Evolutionary conservation across 2,888 invertebrate genomes (phyloP), one percentile per base, ranked within the genome.

Genomic region (Steinernema carpocapsae): DNA sequence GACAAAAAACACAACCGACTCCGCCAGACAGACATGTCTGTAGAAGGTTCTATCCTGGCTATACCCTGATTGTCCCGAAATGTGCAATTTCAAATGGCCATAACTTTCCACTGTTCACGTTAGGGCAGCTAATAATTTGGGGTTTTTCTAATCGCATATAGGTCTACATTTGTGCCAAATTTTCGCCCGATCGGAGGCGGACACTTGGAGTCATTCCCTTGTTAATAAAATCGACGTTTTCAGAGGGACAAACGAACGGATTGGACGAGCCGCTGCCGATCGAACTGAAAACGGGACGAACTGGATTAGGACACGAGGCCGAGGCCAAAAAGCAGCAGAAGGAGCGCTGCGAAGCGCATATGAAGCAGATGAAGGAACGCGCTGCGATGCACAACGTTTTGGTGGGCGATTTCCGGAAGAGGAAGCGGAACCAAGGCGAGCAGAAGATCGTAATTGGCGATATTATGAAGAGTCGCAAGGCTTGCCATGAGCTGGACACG

Each of bases 401-500:
- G 70, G 37, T 59, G 52, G 81, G 79, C 10, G 86, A 85, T 52
- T 86, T 82, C 74, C 79, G 82, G 14, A 79, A 80, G 71, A 73
- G 84, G 46, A 79, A 82, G 70, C 78, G 81, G 19, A 43, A 76
- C 24, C 77, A 76, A 43, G 76, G 77, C 7, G 72, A 72, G 10
- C 70, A 74, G 17, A 82, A 79, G 72, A 76, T 76, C 51, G 56
- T 83, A 12, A 75, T 85, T 22, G 77, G 76, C n/a, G 86, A 86
- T 71, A 80, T 86, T 19, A 52, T 79, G 52, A 78, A 79, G 56
- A 79, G 80, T 56, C 74, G 83, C 51, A 86, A 84, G 75, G 82
- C 83, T 0, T 86, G 86, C 51, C 79, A 81, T 71, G 83, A 85
- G 64, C 72, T 85, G 51, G 85, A 85, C 78, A 74, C 77, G 51